Evolutionary conservation across 1,140 invertebrate species (phyloP).

Genomic region (Drosophila sturtevanti): DNA sequence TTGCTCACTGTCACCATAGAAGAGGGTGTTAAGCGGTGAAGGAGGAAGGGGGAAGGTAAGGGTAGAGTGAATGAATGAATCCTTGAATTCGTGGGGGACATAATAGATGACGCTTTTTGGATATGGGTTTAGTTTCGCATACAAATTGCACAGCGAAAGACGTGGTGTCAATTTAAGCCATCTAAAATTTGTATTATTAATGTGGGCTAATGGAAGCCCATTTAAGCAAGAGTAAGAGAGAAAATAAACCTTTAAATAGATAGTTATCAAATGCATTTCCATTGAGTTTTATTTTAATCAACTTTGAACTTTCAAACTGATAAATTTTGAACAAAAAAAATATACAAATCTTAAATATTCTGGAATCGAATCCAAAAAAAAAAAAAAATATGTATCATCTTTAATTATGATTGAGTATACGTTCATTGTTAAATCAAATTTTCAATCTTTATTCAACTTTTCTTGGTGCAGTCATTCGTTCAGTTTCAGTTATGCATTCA

Average conservation of each 20-base stretch:
- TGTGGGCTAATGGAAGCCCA: constrained; percentile 42
- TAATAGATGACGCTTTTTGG: constrained; percentile 59
- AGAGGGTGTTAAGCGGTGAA: not conserved
- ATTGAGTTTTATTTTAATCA: not conserved
- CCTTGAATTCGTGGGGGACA: constrained; percentile 39
- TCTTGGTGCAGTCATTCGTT: constrained; percentile 53
- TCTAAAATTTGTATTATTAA: constrained; percentile 50
- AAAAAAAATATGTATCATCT: too few species aligned
- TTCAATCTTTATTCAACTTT: not conserved
- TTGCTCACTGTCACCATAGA: constrained; percentile 66
- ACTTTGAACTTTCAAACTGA: too few species aligned
- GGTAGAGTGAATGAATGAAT: constrained; percentile 18
- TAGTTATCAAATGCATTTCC: not conserved
- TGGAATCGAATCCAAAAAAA: too few species aligned
- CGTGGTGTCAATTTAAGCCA: constrained; percentile 41
- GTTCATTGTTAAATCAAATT: not conserved
- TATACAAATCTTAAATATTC: too few species aligned
- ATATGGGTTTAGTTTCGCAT: constrained; percentile 60
- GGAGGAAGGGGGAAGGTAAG: constrained; percentile 17
- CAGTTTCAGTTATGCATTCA: constrained; percentile 62
- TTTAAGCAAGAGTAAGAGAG: constrained; percentile 19
- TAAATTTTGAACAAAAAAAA: too few species aligned
- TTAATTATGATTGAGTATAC: not conserved
- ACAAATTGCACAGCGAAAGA: constrained; percentile 53
- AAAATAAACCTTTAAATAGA: constrained; percentile 3